phyloP scores from a whole-genome alignment of 2,113 vertebrate species.

The Rhizomys pruinosus region DNA sequence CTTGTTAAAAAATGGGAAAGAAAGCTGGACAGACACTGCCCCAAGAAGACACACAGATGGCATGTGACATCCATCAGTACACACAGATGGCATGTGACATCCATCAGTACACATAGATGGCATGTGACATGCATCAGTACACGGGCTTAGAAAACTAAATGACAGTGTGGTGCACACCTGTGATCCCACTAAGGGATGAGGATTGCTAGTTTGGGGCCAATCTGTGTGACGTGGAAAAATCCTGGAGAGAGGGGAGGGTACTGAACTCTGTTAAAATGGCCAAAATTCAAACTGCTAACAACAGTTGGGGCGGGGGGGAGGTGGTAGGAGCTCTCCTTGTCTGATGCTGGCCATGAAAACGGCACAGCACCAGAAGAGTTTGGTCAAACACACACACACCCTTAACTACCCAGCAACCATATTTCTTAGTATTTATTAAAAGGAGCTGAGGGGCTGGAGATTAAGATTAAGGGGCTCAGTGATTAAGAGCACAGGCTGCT shows the following conservation, averaged over 20 bases:
- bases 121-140: not conserved
- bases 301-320: not conserved
- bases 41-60: not conserved
- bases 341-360: not conserved
- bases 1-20: no score
- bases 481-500: no score
- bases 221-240: not conserved
- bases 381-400: not conserved
- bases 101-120: no score
- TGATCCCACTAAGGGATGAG: not conserved
- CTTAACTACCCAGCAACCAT: not conserved
- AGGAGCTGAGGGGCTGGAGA: no score
- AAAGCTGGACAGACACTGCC: not conserved
- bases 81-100: no score
- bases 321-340: no score
- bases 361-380: not conserved
- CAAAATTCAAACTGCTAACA: not conserved
- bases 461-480: no score
- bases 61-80: no score
- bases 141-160: not conserved
- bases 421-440: not conserved
- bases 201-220: not conserved
- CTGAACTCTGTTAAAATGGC: not conserved
- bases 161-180: no score
- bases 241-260: not conserved